Percentiles rank a stretch among this genome's conserved stretches.
Conservation (phyloP, 2,797 vertebrate species). For the Micromesistius poutassou region DNA sequence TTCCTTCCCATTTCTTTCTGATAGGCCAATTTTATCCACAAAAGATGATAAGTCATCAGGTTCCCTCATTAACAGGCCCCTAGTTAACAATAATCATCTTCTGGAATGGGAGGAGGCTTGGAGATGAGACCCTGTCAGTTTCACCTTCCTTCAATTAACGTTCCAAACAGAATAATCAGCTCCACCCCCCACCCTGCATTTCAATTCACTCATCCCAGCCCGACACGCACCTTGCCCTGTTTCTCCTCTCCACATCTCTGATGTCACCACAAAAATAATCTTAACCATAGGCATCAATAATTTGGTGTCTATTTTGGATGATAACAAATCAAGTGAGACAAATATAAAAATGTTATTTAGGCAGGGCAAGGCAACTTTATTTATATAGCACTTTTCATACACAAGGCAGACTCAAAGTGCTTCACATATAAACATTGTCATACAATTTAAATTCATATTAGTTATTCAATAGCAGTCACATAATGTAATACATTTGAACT, state of each 20-base stretch:
- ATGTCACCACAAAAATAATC: not conserved
- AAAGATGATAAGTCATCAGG: slow-evolving; percentile 82
- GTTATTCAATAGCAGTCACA: not conserved
- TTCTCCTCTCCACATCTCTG: slow-evolving; percentile 13
- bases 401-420: too few relatives aligned
- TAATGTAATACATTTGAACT: not conserved
- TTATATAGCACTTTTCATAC: too few relatives aligned
- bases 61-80: slow-evolving; percentile 81
- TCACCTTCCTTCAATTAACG: slow-evolving; percentile 89
- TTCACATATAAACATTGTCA: too few relatives aligned
- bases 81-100: slow-evolving; percentile 90
- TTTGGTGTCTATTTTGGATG: not conserved
- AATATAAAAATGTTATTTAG: not conserved
- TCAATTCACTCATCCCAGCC: slow-evolving; percentile 72
- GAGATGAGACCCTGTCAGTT: slow-evolving; percentile 65
- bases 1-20: slow-evolving; percentile 16
- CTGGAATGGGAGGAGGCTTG: slow-evolving; percentile 83
- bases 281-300: not conserved
- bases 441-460: not conserved
- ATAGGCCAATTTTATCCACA: slow-evolving; percentile 33
- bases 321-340: not conserved
- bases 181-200: slow-evolving; percentile 80
- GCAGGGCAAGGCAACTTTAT: too few relatives aligned
- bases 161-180: slow-evolving; percentile 78
- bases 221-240: slow-evolving; percentile 29